Evolutionary conservation across 2,797 vertebrate genomes (phyloP), one percentile per base, ranked within the genome.

Genomic region (Eleutherodactylus coqui): DNA sequence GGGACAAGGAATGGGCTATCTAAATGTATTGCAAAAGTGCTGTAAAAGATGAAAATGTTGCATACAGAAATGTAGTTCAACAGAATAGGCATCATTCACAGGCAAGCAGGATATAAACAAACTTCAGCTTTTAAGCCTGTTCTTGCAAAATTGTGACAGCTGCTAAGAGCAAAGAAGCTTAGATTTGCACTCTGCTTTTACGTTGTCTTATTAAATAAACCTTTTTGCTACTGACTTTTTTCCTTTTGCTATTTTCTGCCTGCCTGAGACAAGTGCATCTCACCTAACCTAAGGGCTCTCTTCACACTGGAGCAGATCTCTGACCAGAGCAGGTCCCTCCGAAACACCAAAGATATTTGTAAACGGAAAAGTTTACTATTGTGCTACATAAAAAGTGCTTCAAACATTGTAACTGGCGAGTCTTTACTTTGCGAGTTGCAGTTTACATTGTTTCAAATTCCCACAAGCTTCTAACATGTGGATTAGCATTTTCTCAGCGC

Each of bases 131-230:
- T 45, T 73, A 73, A 73, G 41, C 70, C 70, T n/a, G 38, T 45
- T 73, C 70, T 45, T 73, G 70, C 38, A 27, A n/a, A 73, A 73
- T 43, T 27, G 70, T 73, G 36, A 73, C 70, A 73, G 70, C 70
- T 73, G 70, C 24, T 73, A 73, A 73, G 21, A 73, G 70, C n/a
- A 73, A 43, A 73, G 70, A 73, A 73, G 70, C 70, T 45, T 43
- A 73, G 70, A 27, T 43, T 45, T 73, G 69, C 21, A 43, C 69
- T 72, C 69, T 43, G 70, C 24, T 13, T 43, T 43, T 45, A 73
- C 41, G 13, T 27, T 73, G 38, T 73, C 38, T 45, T 73, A 45
- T 73, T 73, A 73, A 73, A 73, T 45, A 73, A 69, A 73, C 41
- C 70, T 73, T 73, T 73, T 45, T 38, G 14, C 16, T 73, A n/a